These are phyloP conservation scores for Peucedramus taeniatus DNA, from an alignment of 2,113 vertebrate genomes.

Conservation along the genomic window DNA sequence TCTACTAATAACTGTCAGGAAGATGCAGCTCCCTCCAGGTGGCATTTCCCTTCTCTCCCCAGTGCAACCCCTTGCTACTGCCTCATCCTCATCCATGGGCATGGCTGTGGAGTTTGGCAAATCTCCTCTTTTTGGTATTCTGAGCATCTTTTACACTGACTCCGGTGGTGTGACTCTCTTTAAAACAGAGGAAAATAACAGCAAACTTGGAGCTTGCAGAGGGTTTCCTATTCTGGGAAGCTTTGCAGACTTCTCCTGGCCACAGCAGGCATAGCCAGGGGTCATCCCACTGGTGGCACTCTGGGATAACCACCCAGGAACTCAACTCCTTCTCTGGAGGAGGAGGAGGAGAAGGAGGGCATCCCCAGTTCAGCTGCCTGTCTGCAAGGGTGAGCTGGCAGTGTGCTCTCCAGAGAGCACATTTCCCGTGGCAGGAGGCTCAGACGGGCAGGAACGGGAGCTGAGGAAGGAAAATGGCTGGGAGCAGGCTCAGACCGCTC, in stretches of 20 bases:
- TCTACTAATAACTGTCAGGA: neutral
- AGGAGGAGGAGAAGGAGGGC: neutral
- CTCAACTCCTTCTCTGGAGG: neutral
- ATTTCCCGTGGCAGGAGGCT: neutral
- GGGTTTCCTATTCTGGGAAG: neutral
- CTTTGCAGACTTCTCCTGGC: neutral
- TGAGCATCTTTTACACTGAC: neutral
- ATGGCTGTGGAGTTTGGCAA: neutral
- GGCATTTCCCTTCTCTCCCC: neutral
- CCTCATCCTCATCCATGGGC: accelerated
- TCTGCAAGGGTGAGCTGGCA: neutral
- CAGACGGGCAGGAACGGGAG: neutral
- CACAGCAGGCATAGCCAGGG: neutral
- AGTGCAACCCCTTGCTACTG: neutral
- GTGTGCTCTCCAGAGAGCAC: neutral
- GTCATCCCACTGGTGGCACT: neutral
- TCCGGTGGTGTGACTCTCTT: neutral
- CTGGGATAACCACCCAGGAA: neutral
- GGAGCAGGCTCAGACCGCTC: neutral
- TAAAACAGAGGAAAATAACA: neutral
- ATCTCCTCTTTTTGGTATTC: neutral
- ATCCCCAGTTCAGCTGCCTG: neutral
- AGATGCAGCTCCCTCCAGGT: neutral
- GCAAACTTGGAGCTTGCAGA: neutral
- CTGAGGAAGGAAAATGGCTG: neutral